These are phyloP conservation scores for Desmodus rotundus DNA, from an alignment of 2,113 vertebrate genomes.

Conservation along the genomic window DNA sequence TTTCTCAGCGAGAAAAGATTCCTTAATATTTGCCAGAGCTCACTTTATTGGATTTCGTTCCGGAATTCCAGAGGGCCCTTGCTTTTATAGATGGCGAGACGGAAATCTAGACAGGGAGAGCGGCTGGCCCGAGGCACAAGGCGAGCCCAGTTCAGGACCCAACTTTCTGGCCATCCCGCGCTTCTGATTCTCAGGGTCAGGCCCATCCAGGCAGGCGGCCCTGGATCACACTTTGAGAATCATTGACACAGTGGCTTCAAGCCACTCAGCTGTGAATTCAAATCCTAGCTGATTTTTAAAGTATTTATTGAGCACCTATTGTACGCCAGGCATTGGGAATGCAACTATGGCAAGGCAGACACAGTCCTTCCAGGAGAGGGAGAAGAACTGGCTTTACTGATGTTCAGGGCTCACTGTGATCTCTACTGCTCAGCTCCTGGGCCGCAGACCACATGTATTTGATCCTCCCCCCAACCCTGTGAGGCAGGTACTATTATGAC, in stretches of 20 bases:
- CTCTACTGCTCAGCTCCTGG: neutral
- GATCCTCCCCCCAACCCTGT: neutral
- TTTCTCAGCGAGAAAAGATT: neutral
- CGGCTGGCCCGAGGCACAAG: neutral
- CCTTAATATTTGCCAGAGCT: neutral
- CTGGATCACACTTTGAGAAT: neutral
- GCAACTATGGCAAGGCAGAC: neutral
- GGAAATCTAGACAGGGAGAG: neutral
- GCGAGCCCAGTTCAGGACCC: neutral
- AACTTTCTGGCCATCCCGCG: neutral
- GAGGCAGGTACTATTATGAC: neutral
- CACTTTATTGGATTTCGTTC: neutral
- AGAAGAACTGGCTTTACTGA: neutral
- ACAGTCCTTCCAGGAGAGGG: rapidly evolving
- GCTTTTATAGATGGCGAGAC: neutral
- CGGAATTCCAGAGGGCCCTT: neutral
- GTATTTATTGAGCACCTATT: neutral
- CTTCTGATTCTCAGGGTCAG: neutral
- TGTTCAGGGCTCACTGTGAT: neutral
- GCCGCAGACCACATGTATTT: neutral
- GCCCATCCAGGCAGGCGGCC: neutral
- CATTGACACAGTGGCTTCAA: neutral
- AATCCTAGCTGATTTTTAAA: neutral
- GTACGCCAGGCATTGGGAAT: neutral
- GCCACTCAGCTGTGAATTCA: neutral